Percentiles rank a stretch among this genome's conserved stretches.
These are phyloP conservation scores for Andrena dorsata DNA, from an alignment of 2,888 invertebrate genomes.

Conservation along the genomic window DNA sequence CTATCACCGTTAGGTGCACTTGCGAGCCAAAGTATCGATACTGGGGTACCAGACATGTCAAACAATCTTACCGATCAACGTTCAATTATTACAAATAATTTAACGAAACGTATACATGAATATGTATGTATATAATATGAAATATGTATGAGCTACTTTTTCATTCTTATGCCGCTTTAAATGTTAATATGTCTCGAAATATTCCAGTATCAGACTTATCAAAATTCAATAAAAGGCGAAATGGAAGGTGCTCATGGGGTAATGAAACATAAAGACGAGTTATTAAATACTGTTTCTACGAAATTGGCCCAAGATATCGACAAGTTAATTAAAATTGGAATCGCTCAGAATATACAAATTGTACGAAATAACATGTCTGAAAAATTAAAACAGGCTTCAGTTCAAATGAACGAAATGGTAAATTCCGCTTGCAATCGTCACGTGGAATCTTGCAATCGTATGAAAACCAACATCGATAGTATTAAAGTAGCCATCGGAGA, in stretches of 20 bases:
- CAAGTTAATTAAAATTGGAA: constrained; percentile 74
- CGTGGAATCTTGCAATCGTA: constrained; percentile 68
- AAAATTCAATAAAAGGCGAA: constrained; percentile 74
- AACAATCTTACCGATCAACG: constrained; percentile 70
- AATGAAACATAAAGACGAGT: constrained; percentile 69
- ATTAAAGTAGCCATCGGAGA: constrained; percentile 68
- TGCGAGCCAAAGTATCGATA: constrained; percentile 65
- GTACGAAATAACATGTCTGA: constrained; percentile 69
- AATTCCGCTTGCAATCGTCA: constrained; percentile 68
- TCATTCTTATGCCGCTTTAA: constrained; percentile 12
- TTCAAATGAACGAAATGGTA: constrained; percentile 72
- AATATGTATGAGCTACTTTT: too few relatives aligned
- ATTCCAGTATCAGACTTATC: constrained; percentile 73
- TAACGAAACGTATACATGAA: constrained; percentile 67
- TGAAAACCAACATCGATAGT: constrained; percentile 67
- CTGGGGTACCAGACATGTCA: constrained; percentile 72
- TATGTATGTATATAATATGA: constrained; percentile 69
- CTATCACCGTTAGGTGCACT: constrained; percentile 62
- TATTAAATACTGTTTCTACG: constrained; percentile 65
- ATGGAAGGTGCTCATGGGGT: constrained; percentile 64
- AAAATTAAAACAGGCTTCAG: constrained; percentile 73
- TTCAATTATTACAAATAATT: constrained; percentile 59
- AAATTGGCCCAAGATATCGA: constrained; percentile 73
- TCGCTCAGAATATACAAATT: constrained; percentile 74
- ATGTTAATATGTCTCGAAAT: constrained; percentile 24